Evolutionary conservation across 2,797 vertebrate species (phyloP).

Genomic region (Myotis daubentonii): DNA sequence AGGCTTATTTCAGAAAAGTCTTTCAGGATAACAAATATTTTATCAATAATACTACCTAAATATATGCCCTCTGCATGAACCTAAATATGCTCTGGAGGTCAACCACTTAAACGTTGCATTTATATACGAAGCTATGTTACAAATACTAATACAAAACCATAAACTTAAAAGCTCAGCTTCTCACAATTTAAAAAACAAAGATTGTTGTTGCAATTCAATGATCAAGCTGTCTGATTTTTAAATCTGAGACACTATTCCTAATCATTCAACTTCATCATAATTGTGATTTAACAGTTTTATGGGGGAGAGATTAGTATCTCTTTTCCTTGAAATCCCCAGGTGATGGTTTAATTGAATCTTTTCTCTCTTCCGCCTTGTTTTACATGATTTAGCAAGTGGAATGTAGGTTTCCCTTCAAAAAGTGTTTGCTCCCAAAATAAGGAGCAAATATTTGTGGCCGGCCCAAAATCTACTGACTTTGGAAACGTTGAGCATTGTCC

Average conservation of each 20-base stretch:
- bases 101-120: neutral
- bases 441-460: neutral
- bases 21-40: neutral
- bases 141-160: neutral
- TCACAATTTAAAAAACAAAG: neutral
- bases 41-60: neutral
- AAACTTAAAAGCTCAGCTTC: neutral
- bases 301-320: neutral
- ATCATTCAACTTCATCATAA: neutral
- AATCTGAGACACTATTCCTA: neutral
- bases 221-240: neutral
- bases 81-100: neutral
- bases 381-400: constrained; percentile 7
- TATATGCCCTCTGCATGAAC: neutral
- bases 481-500: neutral
- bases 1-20: neutral
- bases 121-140: neutral
- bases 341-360: neutral
- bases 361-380: neutral
- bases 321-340: neutral
- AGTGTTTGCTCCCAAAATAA: neutral
- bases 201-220: neutral
- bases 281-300: neutral
- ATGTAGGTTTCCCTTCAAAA: neutral
- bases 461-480: neutral